Conservation (phyloP, 2,797 vertebrate species). For the Kryptolebias ocellatus region DNA sequence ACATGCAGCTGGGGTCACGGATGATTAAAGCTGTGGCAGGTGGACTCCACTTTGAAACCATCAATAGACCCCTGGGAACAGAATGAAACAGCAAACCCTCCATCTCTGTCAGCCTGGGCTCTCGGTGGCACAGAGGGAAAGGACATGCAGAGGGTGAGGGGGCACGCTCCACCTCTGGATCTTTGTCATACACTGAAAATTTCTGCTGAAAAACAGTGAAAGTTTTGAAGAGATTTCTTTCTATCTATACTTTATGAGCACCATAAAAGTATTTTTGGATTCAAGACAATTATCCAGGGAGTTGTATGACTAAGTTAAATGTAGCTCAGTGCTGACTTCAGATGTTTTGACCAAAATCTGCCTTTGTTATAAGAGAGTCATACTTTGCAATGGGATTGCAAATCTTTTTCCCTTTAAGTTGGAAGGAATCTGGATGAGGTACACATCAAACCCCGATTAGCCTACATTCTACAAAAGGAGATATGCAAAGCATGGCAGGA, state of each 20-base stretch:
- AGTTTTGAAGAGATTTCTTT: conserved; percentile 46
- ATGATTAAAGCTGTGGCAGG: conserved; percentile 85
- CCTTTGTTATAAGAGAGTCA: conserved; percentile 56
- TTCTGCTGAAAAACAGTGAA: conserved; percentile 17
- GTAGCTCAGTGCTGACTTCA: conserved; percentile 62
- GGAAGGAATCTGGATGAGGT: too few species aligned
- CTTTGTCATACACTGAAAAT: conserved; percentile 10
- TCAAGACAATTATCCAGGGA: conserved; percentile 79
- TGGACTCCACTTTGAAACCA: conserved; percentile 83
- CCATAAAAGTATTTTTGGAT: conserved; percentile 19
- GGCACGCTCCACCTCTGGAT: conserved; percentile 54
- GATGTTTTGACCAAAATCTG: conserved; percentile 57
- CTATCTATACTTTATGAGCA: too few species aligned
- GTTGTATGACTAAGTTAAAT: conserved; percentile 25
- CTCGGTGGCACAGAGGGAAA: conserved; percentile 49
- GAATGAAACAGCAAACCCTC: conserved; percentile 76
- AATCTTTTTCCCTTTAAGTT: too few species aligned
- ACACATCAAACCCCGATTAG: too few species aligned
- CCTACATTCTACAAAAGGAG: too few species aligned
- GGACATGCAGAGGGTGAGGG: conserved; percentile 59
- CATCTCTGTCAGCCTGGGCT: conserved; percentile 63
- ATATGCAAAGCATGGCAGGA: too few species aligned
- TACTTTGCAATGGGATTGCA: too few species aligned
- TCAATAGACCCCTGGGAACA: conserved; percentile 74
- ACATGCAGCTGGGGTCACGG: conserved; percentile 69